phyloP scores from a whole-genome alignment of 2,888 invertebrate genomes.

The Rhodophaea formosa region DNA sequence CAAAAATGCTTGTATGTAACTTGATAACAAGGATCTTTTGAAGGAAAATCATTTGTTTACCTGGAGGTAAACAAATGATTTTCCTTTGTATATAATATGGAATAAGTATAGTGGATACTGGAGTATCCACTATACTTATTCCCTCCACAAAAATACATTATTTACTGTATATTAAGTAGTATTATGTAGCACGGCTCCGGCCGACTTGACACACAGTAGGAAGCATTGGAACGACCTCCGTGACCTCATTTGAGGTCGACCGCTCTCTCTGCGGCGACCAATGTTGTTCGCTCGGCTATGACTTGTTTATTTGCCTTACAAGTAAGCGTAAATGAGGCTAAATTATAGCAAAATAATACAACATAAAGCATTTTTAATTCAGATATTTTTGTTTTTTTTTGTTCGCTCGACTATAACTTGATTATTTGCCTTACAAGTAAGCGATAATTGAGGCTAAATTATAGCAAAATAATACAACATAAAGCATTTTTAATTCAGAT shows the following conservation, averaged over 20 bases:
- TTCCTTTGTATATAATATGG: too few relatives aligned
- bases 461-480: too few relatives aligned
- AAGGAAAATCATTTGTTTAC: too few relatives aligned
- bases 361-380: too few relatives aligned
- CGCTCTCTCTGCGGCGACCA: constrained; percentile 51
- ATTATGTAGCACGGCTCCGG: not conserved
- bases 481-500: too few relatives aligned
- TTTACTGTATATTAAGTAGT: not conserved
- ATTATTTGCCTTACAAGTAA: too few relatives aligned
- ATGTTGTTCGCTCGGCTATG: not conserved
- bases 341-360: not conserved
- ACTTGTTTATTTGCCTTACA: not conserved
- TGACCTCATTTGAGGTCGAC: constrained; percentile 64
- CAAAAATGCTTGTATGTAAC: too few relatives aligned
- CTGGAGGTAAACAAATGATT: too few relatives aligned
- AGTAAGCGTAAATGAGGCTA: not conserved
- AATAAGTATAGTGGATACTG: too few relatives aligned
- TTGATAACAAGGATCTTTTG: too few relatives aligned
- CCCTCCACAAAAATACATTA: not conserved
- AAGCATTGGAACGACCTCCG: constrained; percentile 55
- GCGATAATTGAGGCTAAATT: too few relatives aligned
- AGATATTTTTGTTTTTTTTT: too few relatives aligned
- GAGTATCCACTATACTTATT: not conserved
- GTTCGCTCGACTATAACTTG: constrained; percentile 1
- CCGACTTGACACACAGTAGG: constrained; percentile 51